Percentiles rank a stretch among this genome's conserved stretches.
These are phyloP conservation scores for Vicugna pacos DNA, from an alignment of 2,113 vertebrate genomes.

Conservation along the genomic window DNA sequence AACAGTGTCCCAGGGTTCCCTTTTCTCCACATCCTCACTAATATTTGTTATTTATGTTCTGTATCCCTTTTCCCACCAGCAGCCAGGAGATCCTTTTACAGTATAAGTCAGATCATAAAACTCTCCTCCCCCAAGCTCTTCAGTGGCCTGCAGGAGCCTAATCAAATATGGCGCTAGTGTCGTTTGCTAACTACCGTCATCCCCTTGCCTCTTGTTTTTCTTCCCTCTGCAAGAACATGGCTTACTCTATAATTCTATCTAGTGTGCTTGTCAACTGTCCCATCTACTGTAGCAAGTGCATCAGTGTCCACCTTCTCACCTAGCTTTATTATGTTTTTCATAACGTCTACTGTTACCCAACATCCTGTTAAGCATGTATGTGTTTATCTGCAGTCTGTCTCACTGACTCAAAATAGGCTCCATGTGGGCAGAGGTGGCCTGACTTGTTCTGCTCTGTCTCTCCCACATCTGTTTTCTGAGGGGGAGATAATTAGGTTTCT, in stretches of 20 bases:
- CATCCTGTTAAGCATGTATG: not conserved
- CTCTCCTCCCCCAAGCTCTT: not conserved
- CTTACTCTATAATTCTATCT: not conserved
- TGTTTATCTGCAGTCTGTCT: constrained; percentile 29
- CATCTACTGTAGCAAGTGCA: not conserved
- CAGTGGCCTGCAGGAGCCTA: not conserved
- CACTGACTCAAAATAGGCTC: not conserved
- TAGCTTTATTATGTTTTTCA: not conserved
- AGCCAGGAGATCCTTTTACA: not conserved
- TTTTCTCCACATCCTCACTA: too few species aligned
- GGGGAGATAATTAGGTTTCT: too few species aligned
- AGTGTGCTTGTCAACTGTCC: not conserved
- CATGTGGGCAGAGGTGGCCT: not conserved
- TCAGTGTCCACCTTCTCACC: not conserved
- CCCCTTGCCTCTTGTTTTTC: not conserved
- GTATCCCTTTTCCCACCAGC: not conserved
- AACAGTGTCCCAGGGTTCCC: too few species aligned
- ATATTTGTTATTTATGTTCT: too few species aligned
- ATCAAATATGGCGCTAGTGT: not conserved
- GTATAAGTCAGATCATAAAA: not conserved
- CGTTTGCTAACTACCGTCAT: not conserved
- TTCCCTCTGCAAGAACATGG: not conserved
- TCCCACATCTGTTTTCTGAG: too few species aligned
- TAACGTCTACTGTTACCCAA: not conserved
- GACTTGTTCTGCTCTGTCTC: not conserved